A percentile compares a stretch with the other conserved stretches of the same genome.
Evolutionary conservation across 1,140 invertebrate genomes (phyloP).

Genomic region (Zaprionus ornatus): DNA sequence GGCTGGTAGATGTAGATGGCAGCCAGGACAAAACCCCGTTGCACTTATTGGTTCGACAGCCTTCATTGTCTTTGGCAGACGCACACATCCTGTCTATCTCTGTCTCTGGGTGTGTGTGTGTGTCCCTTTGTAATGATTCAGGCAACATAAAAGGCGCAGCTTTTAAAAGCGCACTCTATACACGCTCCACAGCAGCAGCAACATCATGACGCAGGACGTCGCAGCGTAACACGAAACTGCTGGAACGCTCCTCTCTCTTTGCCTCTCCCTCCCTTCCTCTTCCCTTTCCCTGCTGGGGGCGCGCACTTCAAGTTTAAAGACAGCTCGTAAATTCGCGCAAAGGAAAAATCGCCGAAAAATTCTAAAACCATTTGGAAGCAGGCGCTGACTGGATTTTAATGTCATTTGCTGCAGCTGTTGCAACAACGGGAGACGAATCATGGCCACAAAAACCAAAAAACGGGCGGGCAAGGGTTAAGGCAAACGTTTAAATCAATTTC

Average conservation of each 20-base stretch:
- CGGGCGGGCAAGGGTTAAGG: slow-evolving; percentile 23
- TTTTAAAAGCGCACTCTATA: slow-evolving; percentile 55
- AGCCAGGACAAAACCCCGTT: slow-evolving; percentile 12
- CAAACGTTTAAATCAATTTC: slow-evolving; percentile 52
- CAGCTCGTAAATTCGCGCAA: slow-evolving; percentile 28
- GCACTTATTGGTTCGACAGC: slow-evolving; percentile 58
- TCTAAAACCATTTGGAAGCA: slow-evolving; percentile 31
- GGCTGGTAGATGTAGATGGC: background rate
- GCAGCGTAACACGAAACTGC: slow-evolving; percentile 47
- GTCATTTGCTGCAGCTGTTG: slow-evolving; percentile 70
- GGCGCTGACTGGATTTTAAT: slow-evolving; percentile 59
- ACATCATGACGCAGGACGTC: background rate
- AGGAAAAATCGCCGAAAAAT: slow-evolving; percentile 31
- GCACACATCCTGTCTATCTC: slow-evolving; percentile 19
- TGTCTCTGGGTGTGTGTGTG: background rate
- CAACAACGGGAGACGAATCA: slow-evolving; percentile 25
- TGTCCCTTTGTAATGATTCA: slow-evolving; percentile 46
- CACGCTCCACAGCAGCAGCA: background rate
- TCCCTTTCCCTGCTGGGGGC: too few species aligned
- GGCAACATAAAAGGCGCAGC: slow-evolving; percentile 52
- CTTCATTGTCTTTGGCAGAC: slow-evolving; percentile 55
- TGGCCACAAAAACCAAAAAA: slow-evolving; percentile 43
- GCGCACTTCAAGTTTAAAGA: slow-evolving; percentile 14
- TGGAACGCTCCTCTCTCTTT: slow-evolving; percentile 5
- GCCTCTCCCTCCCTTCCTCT: background rate